These are phyloP conservation scores for Chloroceryle aenea DNA, from an alignment of 2,113 vertebrate genomes.

Conservation along the genomic window DNA sequence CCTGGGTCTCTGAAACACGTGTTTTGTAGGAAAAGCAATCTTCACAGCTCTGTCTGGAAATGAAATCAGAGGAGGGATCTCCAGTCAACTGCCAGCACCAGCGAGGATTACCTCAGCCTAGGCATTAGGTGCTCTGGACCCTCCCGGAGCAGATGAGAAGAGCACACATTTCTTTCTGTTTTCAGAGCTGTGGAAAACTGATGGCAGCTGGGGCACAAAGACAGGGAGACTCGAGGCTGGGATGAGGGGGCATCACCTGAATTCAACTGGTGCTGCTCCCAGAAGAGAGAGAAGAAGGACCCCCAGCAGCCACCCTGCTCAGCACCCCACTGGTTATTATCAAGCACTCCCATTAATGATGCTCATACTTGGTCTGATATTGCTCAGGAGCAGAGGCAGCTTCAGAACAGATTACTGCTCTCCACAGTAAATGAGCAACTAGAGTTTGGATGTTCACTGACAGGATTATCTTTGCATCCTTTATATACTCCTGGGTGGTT, in stretches of 20 bases:
- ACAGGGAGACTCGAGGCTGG: neutral
- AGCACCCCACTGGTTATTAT: neutral
- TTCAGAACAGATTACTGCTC: neutral
- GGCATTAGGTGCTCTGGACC: neutral
- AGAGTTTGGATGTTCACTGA: constrained; percentile 31
- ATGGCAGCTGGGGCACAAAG: neutral
- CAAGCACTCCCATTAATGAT: neutral
- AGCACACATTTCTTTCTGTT: neutral
- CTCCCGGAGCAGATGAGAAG: neutral
- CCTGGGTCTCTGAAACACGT: neutral
- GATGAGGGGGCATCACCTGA: neutral
- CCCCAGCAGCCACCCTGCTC: neutral
- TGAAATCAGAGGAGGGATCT: neutral
- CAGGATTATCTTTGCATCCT: constrained; percentile 12
- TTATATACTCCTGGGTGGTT: constrained; percentile 51
- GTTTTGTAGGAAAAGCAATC: neutral
- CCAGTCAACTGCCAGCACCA: neutral
- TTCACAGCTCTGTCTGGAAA: neutral
- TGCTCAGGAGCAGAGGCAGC: neutral
- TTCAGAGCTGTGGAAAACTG: neutral
- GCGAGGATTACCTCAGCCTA: neutral
- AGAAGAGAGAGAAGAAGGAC: neutral
- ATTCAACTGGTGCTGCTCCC: neutral
- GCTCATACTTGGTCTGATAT: neutral
- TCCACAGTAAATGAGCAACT: constrained; percentile 29